Conservation (phyloP, 2,113 vertebrate species). For the Paramormyrops kingsleyae region DNA sequence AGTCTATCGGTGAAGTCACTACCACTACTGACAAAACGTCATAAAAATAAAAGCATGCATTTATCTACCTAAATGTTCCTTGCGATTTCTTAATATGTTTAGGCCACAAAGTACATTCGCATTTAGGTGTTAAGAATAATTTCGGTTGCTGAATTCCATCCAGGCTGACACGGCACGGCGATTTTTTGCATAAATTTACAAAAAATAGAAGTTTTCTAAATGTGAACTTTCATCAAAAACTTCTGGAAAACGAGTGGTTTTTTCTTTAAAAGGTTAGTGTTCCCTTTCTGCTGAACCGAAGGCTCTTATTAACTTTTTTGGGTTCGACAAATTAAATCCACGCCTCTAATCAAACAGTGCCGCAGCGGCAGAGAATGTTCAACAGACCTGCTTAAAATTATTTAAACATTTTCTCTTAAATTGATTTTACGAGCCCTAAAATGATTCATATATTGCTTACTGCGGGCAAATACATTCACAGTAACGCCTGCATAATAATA, state of each 20-base stretch:
- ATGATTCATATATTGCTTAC: constrained; percentile 36
- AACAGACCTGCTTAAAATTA: constrained; percentile 53
- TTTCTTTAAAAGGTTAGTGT: constrained; percentile 52
- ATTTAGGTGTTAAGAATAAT: background rate
- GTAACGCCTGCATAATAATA: background rate
- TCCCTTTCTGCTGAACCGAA: constrained; percentile 26
- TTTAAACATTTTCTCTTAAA: constrained; percentile 46
- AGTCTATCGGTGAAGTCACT: background rate
- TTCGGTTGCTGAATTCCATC: background rate
- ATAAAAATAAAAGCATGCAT: background rate
- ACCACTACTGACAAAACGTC: background rate
- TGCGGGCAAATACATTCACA: background rate
- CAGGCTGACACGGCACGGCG: background rate
- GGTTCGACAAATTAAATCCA: constrained; percentile 55
- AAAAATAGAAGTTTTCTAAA: constrained; percentile 16
- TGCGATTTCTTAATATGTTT: background rate
- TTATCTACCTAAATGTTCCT: background rate
- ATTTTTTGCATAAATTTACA: constrained; percentile 15
- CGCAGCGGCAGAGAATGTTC: constrained; percentile 36
- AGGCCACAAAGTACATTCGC: background rate
- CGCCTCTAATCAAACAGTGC: constrained; percentile 48
- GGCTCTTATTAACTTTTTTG: constrained; percentile 46
- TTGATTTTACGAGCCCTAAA: constrained; percentile 30
- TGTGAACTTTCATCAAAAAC: constrained; percentile 29
- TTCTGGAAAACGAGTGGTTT: constrained; percentile 32